Percentiles rank a stretch among this genome's conserved stretches.
Conservation (phyloP, 2,888 invertebrate species). For the Ischnus inquisitorius region DNA sequence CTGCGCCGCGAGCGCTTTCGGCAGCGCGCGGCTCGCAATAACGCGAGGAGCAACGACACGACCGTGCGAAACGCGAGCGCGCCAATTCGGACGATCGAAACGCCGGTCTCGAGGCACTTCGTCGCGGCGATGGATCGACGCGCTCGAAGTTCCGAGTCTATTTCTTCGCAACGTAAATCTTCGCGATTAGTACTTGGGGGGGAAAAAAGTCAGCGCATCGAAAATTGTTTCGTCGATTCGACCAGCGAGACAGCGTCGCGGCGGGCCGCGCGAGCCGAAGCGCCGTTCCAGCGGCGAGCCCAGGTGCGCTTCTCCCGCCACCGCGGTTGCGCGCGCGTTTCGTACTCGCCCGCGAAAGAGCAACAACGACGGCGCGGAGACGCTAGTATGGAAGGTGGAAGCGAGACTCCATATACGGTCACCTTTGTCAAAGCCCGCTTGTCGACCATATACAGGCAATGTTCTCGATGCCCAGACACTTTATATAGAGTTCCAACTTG, state of each 20-base stretch:
- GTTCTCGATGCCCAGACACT: conserved; percentile 84
- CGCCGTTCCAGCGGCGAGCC: conserved; percentile 51
- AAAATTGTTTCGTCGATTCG: too few relatives aligned
- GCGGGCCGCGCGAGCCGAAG: too few relatives aligned
- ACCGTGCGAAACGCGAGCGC: background rate
- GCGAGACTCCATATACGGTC: conserved; percentile 84
- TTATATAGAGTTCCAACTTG: conserved; percentile 82
- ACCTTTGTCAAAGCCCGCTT: conserved; percentile 84
- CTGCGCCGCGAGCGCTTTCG: background rate
- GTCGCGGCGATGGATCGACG: background rate
- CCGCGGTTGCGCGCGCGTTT: conserved; percentile 45
- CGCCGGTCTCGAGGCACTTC: background rate
- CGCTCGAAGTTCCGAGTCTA: background rate
- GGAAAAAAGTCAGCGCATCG: too few relatives aligned
- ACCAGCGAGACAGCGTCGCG: too few relatives aligned
- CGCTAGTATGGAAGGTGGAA: conserved; percentile 83
- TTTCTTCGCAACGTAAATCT: background rate
- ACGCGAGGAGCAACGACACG: background rate
- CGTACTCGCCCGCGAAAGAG: conserved; percentile 43
- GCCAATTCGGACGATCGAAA: conserved; percentile 5
- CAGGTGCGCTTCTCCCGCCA: conserved; percentile 59
- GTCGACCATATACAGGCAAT: conserved; percentile 84
- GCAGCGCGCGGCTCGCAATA: background rate
- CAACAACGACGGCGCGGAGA: conserved; percentile 37
- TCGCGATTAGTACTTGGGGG: too few relatives aligned